Conservation (phyloP, 2,888 invertebrate genomes). For the Rhyacophila evoluta region DNA sequence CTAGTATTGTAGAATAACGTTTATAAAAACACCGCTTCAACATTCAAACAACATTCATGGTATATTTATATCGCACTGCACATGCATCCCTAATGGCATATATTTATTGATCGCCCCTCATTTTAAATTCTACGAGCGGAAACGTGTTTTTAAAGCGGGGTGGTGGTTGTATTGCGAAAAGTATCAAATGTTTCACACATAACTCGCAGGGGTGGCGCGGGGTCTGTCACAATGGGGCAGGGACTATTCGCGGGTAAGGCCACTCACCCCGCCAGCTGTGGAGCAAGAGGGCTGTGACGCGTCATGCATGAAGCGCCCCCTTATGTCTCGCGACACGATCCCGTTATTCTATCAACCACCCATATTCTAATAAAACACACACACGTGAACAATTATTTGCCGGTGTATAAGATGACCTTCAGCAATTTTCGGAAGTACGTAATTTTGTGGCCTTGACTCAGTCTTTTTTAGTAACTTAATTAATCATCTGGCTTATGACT, state of each 20-base stretch:
- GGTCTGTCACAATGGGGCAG: constrained; percentile 6
- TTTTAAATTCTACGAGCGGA: constrained; percentile 6
- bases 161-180: constrained; percentile 36
- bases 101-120: background rate
- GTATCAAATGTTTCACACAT: constrained; percentile 51
- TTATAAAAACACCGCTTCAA: background rate
- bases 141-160: background rate
- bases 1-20: background rate
- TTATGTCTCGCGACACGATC: background rate
- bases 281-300: background rate
- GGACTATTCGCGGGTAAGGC: constrained; percentile 30
- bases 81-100: background rate
- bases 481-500: no score
- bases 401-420: background rate
- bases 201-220: background rate
- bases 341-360: background rate
- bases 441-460: background rate
- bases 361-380: background rate
- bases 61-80: background rate
- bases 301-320: background rate
- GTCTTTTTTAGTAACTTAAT: no score
- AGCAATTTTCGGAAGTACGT: background rate
- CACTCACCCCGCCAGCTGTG: constrained; percentile 48
- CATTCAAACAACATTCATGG: background rate
- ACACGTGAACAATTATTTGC: background rate